phyloP scores from a whole-genome alignment of 2,888 invertebrate genomes.

The Oligia strigilis region DNA sequence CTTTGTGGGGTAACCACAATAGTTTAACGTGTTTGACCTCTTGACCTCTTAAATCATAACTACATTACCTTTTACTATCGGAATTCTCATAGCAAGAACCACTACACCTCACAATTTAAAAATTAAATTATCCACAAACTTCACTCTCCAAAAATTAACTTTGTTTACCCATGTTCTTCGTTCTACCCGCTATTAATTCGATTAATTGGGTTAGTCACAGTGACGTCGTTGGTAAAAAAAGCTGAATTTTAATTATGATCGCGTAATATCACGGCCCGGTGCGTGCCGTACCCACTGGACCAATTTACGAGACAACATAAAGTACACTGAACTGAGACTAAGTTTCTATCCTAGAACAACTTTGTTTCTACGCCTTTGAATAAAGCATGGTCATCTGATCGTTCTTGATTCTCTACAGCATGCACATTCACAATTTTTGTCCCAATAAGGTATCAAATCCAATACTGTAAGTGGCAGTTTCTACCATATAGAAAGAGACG shows the following conservation, averaged over 20 bases:
- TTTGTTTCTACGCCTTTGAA: constrained; percentile 7
- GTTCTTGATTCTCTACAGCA: not conserved
- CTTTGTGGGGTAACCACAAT: constrained; percentile 15
- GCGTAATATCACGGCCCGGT: constrained; percentile 66
- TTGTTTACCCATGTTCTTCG: constrained; percentile 2
- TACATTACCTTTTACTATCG: constrained; percentile 7
- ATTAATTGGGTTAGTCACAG: constrained; percentile 36
- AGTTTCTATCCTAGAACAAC: constrained; percentile 23
- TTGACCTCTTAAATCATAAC: constrained; percentile 8
- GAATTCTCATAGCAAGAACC: not conserved
- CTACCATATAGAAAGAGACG: constrained; percentile 15
- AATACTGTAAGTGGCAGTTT: constrained; percentile 16
- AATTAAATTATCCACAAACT: not conserved
- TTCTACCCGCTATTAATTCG: constrained; percentile 35
- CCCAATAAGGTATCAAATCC: not conserved
- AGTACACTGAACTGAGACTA: constrained; percentile 49
- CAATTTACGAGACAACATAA: constrained; percentile 61
- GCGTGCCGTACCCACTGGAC: constrained; percentile 65
- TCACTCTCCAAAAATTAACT: not conserved
- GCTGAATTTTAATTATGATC: constrained; percentile 58
- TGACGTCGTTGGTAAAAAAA: constrained; percentile 52
- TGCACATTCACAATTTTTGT: not conserved
- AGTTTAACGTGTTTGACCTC: constrained; percentile 31
- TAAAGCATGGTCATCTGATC: not conserved
- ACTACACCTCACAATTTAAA: not conserved